Conservation (phyloP, 2,888 invertebrate genomes). For the Zaprionus lineosus region DNA sequence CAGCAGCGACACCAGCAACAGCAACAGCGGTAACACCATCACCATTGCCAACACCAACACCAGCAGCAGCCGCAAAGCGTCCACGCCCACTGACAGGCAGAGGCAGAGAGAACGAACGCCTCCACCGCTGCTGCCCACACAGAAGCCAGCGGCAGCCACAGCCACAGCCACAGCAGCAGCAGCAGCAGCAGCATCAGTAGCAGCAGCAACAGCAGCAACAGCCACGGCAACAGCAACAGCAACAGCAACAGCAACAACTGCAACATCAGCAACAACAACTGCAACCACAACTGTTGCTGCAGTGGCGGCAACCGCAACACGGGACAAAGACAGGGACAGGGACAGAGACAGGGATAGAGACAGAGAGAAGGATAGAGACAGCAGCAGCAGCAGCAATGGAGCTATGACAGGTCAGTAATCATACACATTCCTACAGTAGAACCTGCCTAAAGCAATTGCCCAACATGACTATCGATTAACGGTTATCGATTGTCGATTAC, state of each 20-base stretch:
- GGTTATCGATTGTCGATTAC: not conserved
- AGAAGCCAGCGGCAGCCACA: conserved; percentile 40
- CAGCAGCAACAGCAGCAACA: conserved; percentile 27
- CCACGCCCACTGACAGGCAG: conserved; percentile 44
- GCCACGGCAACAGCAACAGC: conserved; percentile 30
- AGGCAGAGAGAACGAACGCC: conserved; percentile 54
- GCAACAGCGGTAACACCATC: conserved; percentile 18
- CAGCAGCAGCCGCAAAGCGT: conserved; percentile 32
- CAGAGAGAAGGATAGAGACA: conserved; percentile 20
- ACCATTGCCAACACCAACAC: conserved; percentile 19
- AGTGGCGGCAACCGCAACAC: conserved; percentile 39
- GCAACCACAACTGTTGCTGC: conserved; percentile 43
- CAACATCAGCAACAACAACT: conserved; percentile 27
- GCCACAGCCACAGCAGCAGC: conserved; percentile 37
- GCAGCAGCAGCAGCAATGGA: conserved; percentile 63
- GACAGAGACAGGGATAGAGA: conserved; percentile 55
- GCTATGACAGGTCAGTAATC: conserved; percentile 79
- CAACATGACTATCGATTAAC: not conserved
- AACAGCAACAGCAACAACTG: conserved; percentile 6
- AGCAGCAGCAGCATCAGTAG: conserved; percentile 15
- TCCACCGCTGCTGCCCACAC: conserved; percentile 55
- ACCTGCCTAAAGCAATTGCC: not conserved
- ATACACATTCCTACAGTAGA: conserved; percentile 25
- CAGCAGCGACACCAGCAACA: conserved; percentile 25
- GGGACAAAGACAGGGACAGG: conserved; percentile 49